Base-by-base conservation (phyloP, 1,140 invertebrate species). In the Drosophila suzukii region DNA sequence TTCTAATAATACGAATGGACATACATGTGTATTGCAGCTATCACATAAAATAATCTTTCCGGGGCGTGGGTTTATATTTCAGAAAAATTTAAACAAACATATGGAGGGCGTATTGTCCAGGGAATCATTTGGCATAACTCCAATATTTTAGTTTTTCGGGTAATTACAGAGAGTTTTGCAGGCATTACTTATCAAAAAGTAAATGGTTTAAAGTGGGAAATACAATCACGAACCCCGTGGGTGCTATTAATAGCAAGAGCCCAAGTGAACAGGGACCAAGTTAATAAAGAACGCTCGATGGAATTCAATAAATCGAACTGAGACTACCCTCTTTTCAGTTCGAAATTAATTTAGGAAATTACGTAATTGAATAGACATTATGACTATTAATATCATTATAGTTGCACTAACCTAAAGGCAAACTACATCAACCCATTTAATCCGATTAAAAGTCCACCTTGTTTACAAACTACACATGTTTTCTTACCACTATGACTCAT, bases 1-100 rank as follows among this genome's bases (percentile, higher is more conserved):
- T 78, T 78, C 58, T 39, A 53, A 80, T 61, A 80, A 76, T 61
- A 71, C 47, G 36, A 49, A 41, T 34, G 27, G 50, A 47, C 38
- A 57, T 32, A 39, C 41, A 54, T 61, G 15, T 43, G 34, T 34
- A 43, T 20, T 12, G 49, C 30, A 65, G 58, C 81, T 86, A 88
- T 86, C 83, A 30, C 60, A 46, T 51, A 43, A 65, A 73, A 75
- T 53, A 55, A 88, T 86, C 67, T 81, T 77, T 67, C 53, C 56
- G 76, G 71, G 66, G 74, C 81, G 83, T 81, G 39, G 53, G 53
- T 47, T 58, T 63, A 66, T 63, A 17, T 50, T 41, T 50, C 27
- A 15, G 39, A 47, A 30, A 24, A 10, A 27, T 46, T 55, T 12
- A 15, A 58, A 27, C 44, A 49, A 77, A 70, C 75, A 77, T 70